Conservation (phyloP, 2,113 vertebrate genomes). For the Oncorhynchus gorbuscha region DNA sequence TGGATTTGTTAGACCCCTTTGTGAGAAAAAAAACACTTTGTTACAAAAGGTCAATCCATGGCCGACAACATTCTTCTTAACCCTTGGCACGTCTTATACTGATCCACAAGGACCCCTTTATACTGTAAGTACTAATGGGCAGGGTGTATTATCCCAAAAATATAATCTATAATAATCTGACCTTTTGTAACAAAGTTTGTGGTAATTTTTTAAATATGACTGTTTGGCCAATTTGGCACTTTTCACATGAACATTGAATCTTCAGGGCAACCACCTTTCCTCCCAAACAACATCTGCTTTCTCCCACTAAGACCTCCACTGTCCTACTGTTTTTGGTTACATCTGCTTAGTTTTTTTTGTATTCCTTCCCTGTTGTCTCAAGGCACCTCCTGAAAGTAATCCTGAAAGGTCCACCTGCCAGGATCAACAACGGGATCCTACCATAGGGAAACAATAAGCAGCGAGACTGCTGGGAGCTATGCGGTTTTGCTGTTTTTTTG, state of each 20-base stretch:
- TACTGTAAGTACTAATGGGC: constrained; percentile 30
- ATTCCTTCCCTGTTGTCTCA: constrained; percentile 30
- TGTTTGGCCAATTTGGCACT: constrained; percentile 54
- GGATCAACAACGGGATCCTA: constrained; percentile 54
- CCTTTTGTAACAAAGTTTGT: not conserved
- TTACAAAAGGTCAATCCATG: constrained; percentile 14
- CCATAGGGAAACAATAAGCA: constrained; percentile 32
- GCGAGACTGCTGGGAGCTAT: constrained; percentile 44
- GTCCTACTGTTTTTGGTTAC: constrained; percentile 29
- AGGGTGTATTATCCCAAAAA: constrained; percentile 30
- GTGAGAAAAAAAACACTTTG: constrained; percentile 25
- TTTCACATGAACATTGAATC: constrained; percentile 41
- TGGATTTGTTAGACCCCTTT: too few species aligned
- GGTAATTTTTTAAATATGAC: constrained; percentile 43
- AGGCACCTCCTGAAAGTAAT: constrained; percentile 55
- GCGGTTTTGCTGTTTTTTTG: constrained; percentile 58
- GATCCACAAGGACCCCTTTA: constrained; percentile 18
- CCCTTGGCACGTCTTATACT: constrained; percentile 25
- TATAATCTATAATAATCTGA: constrained; percentile 31
- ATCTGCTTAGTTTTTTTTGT: constrained; percentile 35
- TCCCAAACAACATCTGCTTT: constrained; percentile 22
- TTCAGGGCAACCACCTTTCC: constrained; percentile 9
- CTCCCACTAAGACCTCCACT: not conserved
- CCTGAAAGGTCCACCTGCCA: constrained; percentile 42
- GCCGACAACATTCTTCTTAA: constrained; percentile 29